These are phyloP conservation scores for Akabosia matsudoensis DNA, from an alignment of 1,140 invertebrate genomes.

Conservation along the genomic window DNA sequence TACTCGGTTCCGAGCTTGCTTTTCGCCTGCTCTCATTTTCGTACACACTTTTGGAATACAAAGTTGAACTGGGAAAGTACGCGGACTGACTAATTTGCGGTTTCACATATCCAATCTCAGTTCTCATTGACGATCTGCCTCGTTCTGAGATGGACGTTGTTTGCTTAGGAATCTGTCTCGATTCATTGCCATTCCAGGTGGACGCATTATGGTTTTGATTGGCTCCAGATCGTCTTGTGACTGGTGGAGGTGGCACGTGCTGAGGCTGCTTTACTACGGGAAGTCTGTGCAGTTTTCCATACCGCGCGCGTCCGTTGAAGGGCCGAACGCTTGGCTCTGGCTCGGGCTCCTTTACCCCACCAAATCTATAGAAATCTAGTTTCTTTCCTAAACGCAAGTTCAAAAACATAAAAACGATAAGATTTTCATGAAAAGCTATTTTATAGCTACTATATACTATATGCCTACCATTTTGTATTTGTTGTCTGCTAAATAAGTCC, in stretches of 20 bases:
- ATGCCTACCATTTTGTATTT: no score
- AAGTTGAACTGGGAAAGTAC: constrained; percentile 2
- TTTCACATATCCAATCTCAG: not conserved
- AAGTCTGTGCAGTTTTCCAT: not conserved
- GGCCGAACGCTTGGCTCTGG: not conserved
- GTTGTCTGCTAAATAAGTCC: no score
- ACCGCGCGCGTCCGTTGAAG: not conserved
- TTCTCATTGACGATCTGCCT: not conserved
- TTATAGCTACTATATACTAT: not conserved
- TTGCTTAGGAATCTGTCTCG: not conserved
- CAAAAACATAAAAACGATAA: not conserved
- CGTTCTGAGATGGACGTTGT: not conserved
- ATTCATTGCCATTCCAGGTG: not conserved
- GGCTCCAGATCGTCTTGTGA: not conserved
- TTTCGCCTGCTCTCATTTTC: not conserved
- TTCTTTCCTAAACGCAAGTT: not conserved
- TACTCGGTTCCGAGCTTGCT: not conserved
- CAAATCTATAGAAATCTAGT: not conserved
- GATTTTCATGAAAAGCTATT: not conserved
- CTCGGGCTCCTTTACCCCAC: not conserved
- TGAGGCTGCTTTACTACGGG: not conserved
- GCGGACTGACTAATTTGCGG: not conserved
- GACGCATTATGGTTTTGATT: not conserved
- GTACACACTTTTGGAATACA: not conserved
- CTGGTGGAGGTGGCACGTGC: not conserved